These are phyloP conservation scores for Pammene fasciana DNA, from an alignment of 2,888 invertebrate species.

Conservation along the genomic window DNA sequence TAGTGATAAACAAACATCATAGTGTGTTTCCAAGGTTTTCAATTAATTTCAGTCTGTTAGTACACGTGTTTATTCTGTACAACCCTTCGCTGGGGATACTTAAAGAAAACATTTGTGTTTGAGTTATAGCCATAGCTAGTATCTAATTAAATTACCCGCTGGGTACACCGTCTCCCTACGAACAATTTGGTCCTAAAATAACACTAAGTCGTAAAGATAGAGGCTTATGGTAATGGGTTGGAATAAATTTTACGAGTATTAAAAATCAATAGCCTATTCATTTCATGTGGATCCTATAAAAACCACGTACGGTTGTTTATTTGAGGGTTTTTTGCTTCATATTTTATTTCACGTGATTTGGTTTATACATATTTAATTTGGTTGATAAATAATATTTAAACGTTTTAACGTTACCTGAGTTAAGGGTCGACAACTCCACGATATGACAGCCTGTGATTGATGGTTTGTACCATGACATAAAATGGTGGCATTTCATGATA, in stretches of 20 bases:
- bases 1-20: no score
- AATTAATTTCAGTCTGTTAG: not conserved
- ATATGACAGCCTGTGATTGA: no score
- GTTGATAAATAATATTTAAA: no score
- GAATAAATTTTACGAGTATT: constrained; percentile 42
- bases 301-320: not conserved
- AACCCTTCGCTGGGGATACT: constrained; percentile 41
- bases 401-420: no score
- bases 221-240: constrained; percentile 45
- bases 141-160: constrained; percentile 55
- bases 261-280: constrained; percentile 40
- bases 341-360: constrained; percentile 1
- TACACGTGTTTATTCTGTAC: constrained; percentile 32
- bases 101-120: constrained; percentile 43
- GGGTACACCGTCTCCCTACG: constrained; percentile 49
- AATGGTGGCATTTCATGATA: no score
- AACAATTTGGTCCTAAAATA: constrained; percentile 65
- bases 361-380: not conserved
- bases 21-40: not conserved
- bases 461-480: no score
- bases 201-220: constrained; percentile 58
- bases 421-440: no score
- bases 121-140: constrained; percentile 43
- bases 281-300: constrained; percentile 33
- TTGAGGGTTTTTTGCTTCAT: not conserved